Percentiles rank a stretch among this genome's conserved stretches.
Evolutionary conservation across 2,113 vertebrate species (phyloP).

Genomic region (Phalacrocorax brasilianus): DNA sequence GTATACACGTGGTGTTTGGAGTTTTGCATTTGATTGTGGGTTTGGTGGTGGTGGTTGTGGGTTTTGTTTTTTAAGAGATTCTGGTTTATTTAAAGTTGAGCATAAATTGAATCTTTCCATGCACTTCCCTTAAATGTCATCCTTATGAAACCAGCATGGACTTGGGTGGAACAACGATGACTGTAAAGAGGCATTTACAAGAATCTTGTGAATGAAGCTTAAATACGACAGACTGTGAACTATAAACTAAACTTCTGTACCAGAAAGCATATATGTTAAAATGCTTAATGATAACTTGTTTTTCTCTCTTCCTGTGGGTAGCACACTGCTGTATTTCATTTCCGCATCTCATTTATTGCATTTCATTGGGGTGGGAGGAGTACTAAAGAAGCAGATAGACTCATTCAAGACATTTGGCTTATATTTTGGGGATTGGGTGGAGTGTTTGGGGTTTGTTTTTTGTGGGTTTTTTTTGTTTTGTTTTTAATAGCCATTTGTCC

Average conservation of each 20-base stretch:
- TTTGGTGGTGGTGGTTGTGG: background rate
- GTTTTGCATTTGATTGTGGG: background rate
- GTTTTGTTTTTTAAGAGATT: background rate
- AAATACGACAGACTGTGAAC: background rate
- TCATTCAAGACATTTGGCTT: background rate
- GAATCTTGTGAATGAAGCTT: background rate
- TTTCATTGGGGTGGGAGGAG: background rate
- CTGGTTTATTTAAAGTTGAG: background rate
- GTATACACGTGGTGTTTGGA: slow-evolving; percentile 38
- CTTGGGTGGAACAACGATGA: background rate
- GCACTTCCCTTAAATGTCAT: background rate
- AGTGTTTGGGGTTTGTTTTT: background rate
- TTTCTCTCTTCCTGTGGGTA: background rate
- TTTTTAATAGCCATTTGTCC: background rate
- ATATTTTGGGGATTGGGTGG: background rate
- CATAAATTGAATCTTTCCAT: background rate
- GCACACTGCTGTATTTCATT: background rate
- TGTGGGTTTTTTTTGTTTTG: background rate
- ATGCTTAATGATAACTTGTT: background rate
- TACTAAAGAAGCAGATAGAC: background rate
- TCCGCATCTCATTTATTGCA: background rate
- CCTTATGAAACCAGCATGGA: background rate
- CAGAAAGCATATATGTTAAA: background rate
- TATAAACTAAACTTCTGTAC: background rate
- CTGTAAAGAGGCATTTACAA: background rate